These are phyloP conservation scores for Sphyrna mokarran DNA, from an alignment of 2,113 vertebrate genomes.

Conservation along the genomic window DNA sequence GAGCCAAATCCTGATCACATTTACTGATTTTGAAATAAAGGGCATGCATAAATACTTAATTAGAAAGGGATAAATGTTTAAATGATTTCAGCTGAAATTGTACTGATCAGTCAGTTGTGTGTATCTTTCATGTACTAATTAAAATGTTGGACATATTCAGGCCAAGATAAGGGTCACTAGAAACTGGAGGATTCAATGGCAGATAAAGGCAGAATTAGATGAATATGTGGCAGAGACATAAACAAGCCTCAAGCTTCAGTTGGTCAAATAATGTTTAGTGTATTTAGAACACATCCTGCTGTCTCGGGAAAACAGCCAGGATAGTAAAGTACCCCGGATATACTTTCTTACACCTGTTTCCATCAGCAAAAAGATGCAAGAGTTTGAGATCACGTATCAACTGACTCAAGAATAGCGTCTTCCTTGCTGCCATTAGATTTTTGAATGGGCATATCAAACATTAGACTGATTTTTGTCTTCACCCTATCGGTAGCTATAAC, in stretches of 20 bases:
- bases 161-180: not conserved
- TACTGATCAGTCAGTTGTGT: not conserved
- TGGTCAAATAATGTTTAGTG: not conserved
- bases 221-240: too few relatives aligned
- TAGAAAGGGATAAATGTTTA: not conserved
- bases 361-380: too few relatives aligned
- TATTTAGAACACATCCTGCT: not conserved
- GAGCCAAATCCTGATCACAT: not conserved
- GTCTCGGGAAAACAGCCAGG: too few relatives aligned
- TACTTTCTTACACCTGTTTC: too few relatives aligned
- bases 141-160: not conserved
- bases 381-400: too few relatives aligned
- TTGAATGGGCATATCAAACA: too few relatives aligned
- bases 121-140: not conserved
- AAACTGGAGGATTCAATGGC: not conserved
- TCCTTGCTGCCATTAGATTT: too few relatives aligned
- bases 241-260: not conserved
- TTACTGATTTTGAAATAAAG: not conserved
- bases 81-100: not conserved
- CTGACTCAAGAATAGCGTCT: too few relatives aligned
- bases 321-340: too few relatives aligned
- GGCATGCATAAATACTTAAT: not conserved
- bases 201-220: not conserved
- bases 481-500: too few relatives aligned
- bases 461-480: too few relatives aligned